Conservation (phyloP, 2,888 invertebrate species). For the Orthosia incerta region DNA sequence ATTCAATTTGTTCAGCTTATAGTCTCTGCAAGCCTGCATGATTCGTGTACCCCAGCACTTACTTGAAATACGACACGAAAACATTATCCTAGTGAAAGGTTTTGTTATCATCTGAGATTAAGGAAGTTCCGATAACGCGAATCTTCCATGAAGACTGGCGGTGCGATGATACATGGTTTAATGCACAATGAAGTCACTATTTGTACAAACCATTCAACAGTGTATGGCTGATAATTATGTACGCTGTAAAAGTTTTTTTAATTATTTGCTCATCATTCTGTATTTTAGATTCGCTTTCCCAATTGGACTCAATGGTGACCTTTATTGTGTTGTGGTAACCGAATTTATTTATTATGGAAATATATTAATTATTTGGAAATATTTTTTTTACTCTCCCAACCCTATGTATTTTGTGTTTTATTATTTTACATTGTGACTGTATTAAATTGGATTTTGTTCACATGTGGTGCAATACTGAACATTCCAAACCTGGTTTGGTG, state of each 20-base stretch:
- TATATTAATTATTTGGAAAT: constrained; percentile 68
- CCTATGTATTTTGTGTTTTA: constrained; percentile 65
- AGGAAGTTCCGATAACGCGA: constrained; percentile 77
- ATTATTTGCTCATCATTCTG: constrained; percentile 70
- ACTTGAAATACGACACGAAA: constrained; percentile 56
- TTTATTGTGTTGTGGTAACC: constrained; percentile 84
- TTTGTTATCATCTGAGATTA: constrained; percentile 80
- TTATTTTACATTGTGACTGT: constrained; percentile 75
- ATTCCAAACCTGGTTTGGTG: constrained; percentile 91
- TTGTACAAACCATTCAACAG: constrained; percentile 85
- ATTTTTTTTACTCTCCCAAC: constrained; percentile 68
- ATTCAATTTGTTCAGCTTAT: background rate
- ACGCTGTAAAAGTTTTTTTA: constrained; percentile 64
- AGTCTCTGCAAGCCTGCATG: background rate
- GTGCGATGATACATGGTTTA: constrained; percentile 76
- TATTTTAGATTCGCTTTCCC: constrained; percentile 60
- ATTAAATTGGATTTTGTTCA: constrained; percentile 83
- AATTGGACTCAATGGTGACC: constrained; percentile 85
- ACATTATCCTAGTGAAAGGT: constrained; percentile 62
- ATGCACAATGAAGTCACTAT: constrained; percentile 90
- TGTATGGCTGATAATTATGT: constrained; percentile 73
- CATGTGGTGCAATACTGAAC: constrained; percentile 89
- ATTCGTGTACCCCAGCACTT: constrained; percentile 50
- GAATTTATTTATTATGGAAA: constrained; percentile 81
- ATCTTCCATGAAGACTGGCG: constrained; percentile 87